These are phyloP conservation scores for Petrolisthes manimaculis DNA, from an alignment of 2,888 invertebrate species.

Conservation along the genomic window DNA sequence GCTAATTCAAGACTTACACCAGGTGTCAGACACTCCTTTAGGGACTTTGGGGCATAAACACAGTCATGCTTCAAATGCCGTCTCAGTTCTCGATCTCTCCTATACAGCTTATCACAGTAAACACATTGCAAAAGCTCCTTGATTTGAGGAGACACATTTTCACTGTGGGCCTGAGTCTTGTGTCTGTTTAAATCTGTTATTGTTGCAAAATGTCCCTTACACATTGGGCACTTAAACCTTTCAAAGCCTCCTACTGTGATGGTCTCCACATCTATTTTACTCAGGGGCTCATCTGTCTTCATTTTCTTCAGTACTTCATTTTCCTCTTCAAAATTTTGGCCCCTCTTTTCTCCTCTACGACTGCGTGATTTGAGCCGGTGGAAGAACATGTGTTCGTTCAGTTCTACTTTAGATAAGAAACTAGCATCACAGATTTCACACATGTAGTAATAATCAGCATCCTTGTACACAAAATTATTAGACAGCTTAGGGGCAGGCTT, in stretches of 20 bases:
- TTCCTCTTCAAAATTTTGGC: conserved; percentile 12
- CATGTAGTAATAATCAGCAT: conserved; percentile 49
- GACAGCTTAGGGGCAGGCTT: conserved; percentile 11
- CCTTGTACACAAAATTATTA: conserved; percentile 34
- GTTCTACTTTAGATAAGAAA: conserved; percentile 48
- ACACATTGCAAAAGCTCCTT: conserved; percentile 38
- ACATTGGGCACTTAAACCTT: conserved; percentile 43
- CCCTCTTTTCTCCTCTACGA: conserved; percentile 49
- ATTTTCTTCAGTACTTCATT: conserved; percentile 20
- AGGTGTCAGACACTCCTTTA: conserved; percentile 15
- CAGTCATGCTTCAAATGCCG: conserved; percentile 54
- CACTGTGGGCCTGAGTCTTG: conserved; percentile 40
- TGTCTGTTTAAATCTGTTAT: conserved; percentile 41
- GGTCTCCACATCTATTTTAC: conserved; percentile 21
- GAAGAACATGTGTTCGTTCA: conserved; percentile 57
- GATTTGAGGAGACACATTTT: background rate
- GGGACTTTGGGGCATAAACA: conserved; percentile 21
- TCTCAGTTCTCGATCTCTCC: conserved; percentile 45
- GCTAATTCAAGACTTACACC: conserved; percentile 15
- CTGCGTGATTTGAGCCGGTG: conserved; percentile 51
- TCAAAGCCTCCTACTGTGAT: conserved; percentile 33
- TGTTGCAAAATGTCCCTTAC: conserved; percentile 40
- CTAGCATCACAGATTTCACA: conserved; percentile 60
- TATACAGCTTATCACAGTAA: conserved; percentile 49
- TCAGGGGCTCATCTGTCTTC: conserved; percentile 3